phyloP scores from a whole-genome alignment of 2,797 vertebrate genomes.

The Phrynocephalus vlangalii region DNA sequence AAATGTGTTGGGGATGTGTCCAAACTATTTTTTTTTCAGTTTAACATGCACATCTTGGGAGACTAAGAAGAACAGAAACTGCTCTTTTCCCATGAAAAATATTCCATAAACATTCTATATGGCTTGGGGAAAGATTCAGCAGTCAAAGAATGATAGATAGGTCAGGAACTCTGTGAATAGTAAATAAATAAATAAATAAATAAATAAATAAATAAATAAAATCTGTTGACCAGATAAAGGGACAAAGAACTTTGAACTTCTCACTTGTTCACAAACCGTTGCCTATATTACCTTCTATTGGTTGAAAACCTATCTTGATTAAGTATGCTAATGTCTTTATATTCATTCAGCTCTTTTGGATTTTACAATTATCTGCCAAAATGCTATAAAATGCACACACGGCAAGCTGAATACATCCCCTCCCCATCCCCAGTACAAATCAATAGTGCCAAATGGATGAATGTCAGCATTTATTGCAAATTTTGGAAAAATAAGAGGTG shows the following conservation, averaged over 20 bases:
- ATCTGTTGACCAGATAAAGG: background rate
- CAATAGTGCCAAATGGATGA: background rate
- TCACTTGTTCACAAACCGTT: background rate
- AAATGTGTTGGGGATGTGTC: too few species aligned
- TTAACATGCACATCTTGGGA: too few species aligned
- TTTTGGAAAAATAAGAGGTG: background rate
- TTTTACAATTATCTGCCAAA: constrained; percentile 4
- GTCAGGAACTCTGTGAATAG: too few species aligned
- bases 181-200: too few species aligned
- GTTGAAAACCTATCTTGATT: background rate
- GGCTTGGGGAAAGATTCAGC: too few species aligned
- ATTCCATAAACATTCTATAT: too few species aligned
- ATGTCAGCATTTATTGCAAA: background rate
- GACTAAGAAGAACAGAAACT: too few species aligned
- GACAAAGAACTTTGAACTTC: background rate
- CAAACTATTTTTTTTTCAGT: too few species aligned
- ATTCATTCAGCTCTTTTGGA: constrained; percentile 13
- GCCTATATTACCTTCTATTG: background rate
- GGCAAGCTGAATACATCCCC: background rate
- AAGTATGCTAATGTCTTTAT: background rate
- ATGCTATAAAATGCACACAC: background rate
- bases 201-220: too few species aligned
- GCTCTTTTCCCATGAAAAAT: too few species aligned
- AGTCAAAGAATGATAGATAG: too few species aligned
- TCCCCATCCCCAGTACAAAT: background rate